phyloP scores from a whole-genome alignment of 2,797 vertebrate species.

The Hylomyscus alleni region DNA sequence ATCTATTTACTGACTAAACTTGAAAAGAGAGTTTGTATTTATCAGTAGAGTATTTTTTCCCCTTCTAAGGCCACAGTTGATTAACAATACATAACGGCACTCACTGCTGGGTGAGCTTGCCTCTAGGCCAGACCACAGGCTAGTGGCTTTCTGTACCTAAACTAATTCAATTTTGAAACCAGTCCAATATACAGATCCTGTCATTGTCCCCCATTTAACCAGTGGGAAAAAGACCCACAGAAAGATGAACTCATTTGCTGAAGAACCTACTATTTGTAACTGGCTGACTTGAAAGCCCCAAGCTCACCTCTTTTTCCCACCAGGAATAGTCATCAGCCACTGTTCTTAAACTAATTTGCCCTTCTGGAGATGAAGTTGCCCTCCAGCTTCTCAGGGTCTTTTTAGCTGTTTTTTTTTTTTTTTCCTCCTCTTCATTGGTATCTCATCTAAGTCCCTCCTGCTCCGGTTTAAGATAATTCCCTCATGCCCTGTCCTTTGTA shows the following conservation, averaged over 20 bases:
- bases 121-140: not conserved
- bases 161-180: slow-evolving; percentile 53
- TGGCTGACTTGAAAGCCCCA: not conserved
- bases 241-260: slow-evolving; percentile 47
- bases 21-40: slow-evolving; percentile 43
- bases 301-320: too few species aligned
- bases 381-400: slow-evolving; percentile 27
- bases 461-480: slow-evolving; percentile 78
- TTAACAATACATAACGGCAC: slow-evolving; percentile 7
- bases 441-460: slow-evolving; percentile 77
- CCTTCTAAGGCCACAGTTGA: not conserved
- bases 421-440: slow-evolving; percentile 6
- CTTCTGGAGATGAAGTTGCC: slow-evolving; percentile 52
- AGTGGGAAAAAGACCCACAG: slow-evolving; percentile 23
- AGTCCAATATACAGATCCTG: slow-evolving; percentile 31
- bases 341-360: slow-evolving; percentile 56
- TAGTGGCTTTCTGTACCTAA: slow-evolving; percentile 10
- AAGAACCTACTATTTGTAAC: not conserved
- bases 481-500: slow-evolving; percentile 74
- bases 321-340: not conserved
- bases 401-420: slow-evolving; percentile 23
- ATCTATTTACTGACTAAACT: slow-evolving; percentile 23
- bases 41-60: not conserved
- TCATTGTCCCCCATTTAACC: slow-evolving; percentile 38
- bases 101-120: not conserved